These are phyloP conservation scores for Dinomys branickii DNA, from an alignment of 2,113 vertebrate species.

Conservation along the genomic window DNA sequence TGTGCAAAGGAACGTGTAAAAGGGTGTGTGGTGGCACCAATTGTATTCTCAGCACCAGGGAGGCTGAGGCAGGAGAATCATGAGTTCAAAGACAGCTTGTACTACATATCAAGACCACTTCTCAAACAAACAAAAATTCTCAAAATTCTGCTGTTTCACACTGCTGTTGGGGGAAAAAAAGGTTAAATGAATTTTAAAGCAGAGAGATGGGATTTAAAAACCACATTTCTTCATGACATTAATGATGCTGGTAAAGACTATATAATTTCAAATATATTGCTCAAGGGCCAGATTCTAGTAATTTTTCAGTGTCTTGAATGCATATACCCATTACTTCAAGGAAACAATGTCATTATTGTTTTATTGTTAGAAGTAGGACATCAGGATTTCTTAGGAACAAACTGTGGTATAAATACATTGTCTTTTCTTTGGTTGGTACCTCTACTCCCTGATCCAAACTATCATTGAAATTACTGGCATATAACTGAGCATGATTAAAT, in stretches of 20 bases:
- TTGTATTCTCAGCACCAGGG: background rate
- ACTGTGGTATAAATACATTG: background rate
- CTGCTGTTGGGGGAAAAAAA: background rate
- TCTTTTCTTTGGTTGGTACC: background rate
- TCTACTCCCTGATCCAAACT: background rate
- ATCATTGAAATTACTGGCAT: background rate
- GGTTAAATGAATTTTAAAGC: constrained; percentile 44
- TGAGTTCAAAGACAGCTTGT: background rate
- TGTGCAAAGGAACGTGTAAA: background rate
- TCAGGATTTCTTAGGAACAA: background rate
- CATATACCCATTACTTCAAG: background rate
- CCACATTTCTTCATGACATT: background rate
- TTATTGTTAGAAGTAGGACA: constrained; percentile 3
- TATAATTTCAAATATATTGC: background rate
- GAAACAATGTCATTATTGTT: background rate
- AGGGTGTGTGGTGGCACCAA: background rate
- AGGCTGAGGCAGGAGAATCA: background rate
- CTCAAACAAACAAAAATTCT: background rate
- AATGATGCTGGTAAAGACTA: background rate
- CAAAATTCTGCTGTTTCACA: background rate
- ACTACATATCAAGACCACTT: background rate
- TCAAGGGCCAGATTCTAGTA: background rate
- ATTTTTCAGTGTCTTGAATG: constrained; percentile 48
- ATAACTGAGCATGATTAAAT: background rate
- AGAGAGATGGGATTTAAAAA: background rate